Conservation (phyloP, 2,113 vertebrate genomes). For the Thryonomys swinderianus region DNA sequence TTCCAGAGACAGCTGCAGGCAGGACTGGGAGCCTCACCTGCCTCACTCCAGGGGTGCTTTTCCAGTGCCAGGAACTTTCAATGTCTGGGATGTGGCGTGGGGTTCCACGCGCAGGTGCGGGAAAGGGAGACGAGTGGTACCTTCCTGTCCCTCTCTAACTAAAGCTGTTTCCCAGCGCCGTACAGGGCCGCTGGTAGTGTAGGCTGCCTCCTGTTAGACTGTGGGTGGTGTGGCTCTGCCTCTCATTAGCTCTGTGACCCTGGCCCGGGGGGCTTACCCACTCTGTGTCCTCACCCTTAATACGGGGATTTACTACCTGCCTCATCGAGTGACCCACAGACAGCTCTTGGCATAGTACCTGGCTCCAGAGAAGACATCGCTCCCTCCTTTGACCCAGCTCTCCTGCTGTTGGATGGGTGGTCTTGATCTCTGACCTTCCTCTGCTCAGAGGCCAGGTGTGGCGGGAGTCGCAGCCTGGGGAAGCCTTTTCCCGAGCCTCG, state of each 20-base stretch:
- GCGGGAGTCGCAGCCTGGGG: background rate
- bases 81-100: background rate
- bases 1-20: background rate
- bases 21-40: background rate
- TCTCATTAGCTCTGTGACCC: background rate
- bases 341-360: background rate
- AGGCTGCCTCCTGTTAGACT: background rate
- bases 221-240: background rate
- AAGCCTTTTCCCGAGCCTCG: background rate
- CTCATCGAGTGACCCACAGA: background rate
- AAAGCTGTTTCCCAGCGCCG: background rate
- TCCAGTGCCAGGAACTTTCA: background rate
- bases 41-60: background rate
- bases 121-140: background rate
- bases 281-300: background rate
- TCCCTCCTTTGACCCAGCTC: background rate
- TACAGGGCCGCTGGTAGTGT: background rate
- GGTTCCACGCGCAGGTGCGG: background rate
- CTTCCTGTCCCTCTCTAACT: background rate
- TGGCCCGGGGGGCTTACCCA: background rate
- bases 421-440: background rate
- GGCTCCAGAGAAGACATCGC: background rate
- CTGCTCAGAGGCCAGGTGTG: background rate
- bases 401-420: background rate
- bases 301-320: background rate